Conservation (phyloP, 2,888 invertebrate genomes). For the Nephrotoma guestfalica region DNA sequence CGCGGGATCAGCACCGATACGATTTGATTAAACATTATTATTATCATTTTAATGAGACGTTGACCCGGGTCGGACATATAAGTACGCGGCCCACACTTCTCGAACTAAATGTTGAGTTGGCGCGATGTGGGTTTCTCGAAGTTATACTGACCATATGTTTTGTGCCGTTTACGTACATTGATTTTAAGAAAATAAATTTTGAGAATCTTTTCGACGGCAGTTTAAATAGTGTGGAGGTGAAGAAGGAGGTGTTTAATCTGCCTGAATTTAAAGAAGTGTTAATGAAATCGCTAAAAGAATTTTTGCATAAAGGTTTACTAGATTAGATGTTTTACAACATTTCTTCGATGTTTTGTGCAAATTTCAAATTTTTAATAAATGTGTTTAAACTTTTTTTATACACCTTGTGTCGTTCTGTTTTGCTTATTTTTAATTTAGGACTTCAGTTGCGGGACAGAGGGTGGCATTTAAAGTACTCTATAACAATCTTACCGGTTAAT, state of each 20-base stretch:
- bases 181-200: neutral
- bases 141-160: constrained; percentile 8
- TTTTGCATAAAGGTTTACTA: constrained; percentile 8
- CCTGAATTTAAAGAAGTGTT: constrained; percentile 6
- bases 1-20: constrained; percentile 1
- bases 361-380: neutral
- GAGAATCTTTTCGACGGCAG: neutral
- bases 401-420: neutral
- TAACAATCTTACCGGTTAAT: neutral
- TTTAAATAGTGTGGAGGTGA: neutral
- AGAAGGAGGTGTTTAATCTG: neutral
- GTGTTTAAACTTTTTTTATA: neutral
- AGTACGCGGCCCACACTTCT: constrained; percentile 4
- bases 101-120: constrained; percentile 9
- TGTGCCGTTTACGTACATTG: neutral
- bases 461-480: neutral
- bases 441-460: too few relatives aligned
- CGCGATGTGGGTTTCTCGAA: constrained; percentile 9
- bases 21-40: constrained; percentile 9
- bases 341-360: neutral
- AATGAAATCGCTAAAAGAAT: constrained; percentile 3
- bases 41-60: neutral
- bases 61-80: constrained; percentile 6
- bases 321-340: neutral
- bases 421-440: too few relatives aligned